Conservation (phyloP, 2,113 vertebrate genomes). For the Brachypteracias leptosomus region DNA sequence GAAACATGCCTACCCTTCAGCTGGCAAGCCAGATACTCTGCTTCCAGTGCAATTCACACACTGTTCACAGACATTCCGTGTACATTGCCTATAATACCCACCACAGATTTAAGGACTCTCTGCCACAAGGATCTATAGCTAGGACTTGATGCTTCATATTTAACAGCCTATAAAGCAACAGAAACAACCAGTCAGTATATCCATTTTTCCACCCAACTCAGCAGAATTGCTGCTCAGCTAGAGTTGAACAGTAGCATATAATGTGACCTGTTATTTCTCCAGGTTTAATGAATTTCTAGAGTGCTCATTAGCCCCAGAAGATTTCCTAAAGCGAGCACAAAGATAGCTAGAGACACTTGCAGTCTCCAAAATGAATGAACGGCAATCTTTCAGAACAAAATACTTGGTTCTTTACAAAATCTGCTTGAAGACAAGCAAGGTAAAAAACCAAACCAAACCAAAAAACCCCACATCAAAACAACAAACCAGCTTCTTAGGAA, state of each 20-base stretch:
- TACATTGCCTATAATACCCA: background rate
- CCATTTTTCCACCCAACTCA: background rate
- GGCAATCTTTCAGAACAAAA: background rate
- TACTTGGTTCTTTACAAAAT: background rate
- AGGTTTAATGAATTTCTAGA: constrained; percentile 21
- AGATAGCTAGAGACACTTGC: background rate
- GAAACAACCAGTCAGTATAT: background rate
- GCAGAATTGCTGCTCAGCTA: background rate
- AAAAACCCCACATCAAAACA: no score
- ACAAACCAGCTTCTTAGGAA: background rate
- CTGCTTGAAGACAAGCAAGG: background rate
- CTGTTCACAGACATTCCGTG: background rate
- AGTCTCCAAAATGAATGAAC: background rate
- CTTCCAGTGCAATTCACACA: background rate
- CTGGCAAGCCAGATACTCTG: background rate
- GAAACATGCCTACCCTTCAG: background rate
- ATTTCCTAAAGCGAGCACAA: constrained; percentile 22
- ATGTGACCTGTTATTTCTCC: background rate
- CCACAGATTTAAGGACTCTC: background rate
- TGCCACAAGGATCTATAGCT: background rate
- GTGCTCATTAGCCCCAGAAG: background rate
- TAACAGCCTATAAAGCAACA: background rate
- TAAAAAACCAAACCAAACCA: background rate
- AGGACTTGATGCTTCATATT: background rate
- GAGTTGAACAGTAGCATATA: background rate